Conservation (phyloP, 2,113 vertebrate genomes). For the Mustelus asterias region DNA sequence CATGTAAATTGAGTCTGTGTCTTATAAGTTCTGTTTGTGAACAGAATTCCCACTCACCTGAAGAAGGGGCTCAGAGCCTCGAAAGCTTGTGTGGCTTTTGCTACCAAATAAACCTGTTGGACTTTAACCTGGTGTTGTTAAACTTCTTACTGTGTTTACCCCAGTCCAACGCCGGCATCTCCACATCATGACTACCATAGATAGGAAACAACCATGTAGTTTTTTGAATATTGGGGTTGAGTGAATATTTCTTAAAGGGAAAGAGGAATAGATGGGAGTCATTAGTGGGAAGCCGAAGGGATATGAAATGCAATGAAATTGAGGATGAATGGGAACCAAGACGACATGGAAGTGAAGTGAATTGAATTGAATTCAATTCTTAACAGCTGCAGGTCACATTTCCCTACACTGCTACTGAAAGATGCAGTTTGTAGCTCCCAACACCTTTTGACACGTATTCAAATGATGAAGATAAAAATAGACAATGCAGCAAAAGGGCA, state of each 20-base stretch:
- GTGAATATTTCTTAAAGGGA: not conserved
- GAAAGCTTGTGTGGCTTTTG: too few relatives aligned
- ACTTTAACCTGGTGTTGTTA: too few relatives aligned
- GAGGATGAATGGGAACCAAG: not conserved
- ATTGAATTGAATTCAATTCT: too few relatives aligned
- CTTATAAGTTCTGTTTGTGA: too few relatives aligned
- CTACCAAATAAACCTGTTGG: too few relatives aligned
- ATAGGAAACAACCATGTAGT: not conserved
- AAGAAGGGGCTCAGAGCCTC: too few relatives aligned
- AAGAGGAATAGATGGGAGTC: not conserved
- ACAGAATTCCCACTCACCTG: too few relatives aligned
- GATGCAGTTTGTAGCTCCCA: not conserved
- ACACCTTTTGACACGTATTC: not conserved
- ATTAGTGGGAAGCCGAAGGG: not conserved
- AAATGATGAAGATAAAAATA: not conserved
- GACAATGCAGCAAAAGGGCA: not conserved
- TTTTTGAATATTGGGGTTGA: not conserved
- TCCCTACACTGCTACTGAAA: not conserved
- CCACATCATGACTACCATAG: too few relatives aligned
- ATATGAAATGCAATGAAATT: not conserved
- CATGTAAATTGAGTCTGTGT: too few relatives aligned
- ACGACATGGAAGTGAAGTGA: not conserved
- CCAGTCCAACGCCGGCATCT: too few relatives aligned
- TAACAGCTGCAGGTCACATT: not conserved
- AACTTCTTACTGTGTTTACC: too few relatives aligned